Evolutionary conservation across 2,797 vertebrate genomes (phyloP).

Genomic region (Galago senegalensis): DNA sequence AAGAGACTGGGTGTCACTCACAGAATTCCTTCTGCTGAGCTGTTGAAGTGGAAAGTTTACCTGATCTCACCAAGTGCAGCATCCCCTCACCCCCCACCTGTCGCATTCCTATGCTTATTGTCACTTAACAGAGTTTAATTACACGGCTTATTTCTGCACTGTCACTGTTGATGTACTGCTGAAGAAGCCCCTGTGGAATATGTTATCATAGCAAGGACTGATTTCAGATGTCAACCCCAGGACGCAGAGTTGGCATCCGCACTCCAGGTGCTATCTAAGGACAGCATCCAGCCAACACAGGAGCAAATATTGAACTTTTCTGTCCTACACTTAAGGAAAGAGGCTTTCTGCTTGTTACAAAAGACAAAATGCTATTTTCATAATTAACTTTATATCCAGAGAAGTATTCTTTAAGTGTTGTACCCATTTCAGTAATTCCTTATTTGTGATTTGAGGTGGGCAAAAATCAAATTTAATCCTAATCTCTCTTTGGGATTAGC

Average conservation of each 20-base stretch:
- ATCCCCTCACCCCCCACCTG: neutral
- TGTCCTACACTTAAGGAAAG: neutral
- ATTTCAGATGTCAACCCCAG: neutral
- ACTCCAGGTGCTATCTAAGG: neutral
- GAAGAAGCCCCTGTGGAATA: neutral
- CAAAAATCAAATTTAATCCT: neutral
- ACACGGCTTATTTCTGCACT: neutral
- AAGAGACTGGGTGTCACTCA: neutral
- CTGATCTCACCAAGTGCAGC: slow-evolving; percentile 45
- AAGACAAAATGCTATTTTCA: neutral
- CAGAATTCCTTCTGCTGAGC: neutral
- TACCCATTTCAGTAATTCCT: neutral
- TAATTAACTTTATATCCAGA: slow-evolving; percentile 10
- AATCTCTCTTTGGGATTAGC: neutral
- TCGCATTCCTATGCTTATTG: neutral
- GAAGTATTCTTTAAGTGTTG: neutral
- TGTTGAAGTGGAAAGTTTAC: neutral
- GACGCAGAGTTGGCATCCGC: neutral
- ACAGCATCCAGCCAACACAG: neutral
- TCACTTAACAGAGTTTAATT: neutral
- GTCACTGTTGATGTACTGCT: neutral
- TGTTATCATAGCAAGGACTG: neutral
- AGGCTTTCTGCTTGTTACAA: slow-evolving; percentile 12
- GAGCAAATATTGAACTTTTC: neutral
- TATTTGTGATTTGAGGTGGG: neutral